Base-by-base conservation (phyloP, 2,888 invertebrate species). In the Ectemnius lituratus region DNA sequence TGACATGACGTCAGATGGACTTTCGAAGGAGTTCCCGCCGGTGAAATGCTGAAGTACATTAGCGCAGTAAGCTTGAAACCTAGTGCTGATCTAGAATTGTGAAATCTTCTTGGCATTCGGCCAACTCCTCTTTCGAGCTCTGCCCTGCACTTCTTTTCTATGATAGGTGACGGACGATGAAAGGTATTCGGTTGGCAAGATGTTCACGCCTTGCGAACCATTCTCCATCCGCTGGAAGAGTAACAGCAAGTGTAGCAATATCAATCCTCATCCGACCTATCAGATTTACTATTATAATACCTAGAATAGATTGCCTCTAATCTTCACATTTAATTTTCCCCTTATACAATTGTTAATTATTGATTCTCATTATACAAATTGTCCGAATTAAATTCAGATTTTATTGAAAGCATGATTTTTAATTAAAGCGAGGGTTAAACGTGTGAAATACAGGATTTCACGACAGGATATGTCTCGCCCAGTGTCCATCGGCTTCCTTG, bases 401-500 rank as follows among this genome's bases (percentile, higher is more conserved):
- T 37, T 37, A 23, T 2, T 23, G 23, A 3, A 3, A 3, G 2
- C 23, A 23, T 3, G 23, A 23, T 23, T 23, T 23, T 23, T 23
- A 23, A 1, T 23, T 23, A 23, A 23, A 23, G 23, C 23, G 4
- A 8, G 37, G 37, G 37, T 37, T 11, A 37, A 6, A 11, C 37
- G 37, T 37, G 37, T 2, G 37, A 37, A 37, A 37, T 37, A 2
- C 37, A 37, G 37, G 37, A 37, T 37, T 71, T 75, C 65, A 64
- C 61, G 75, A 70, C 67, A 75, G 70, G 57, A 61, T 61, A 61
- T 61, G 62, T 62, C 75, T 65, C 68, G 73, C 60, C 59, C 63
- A 59, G 58, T 67, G 78, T 73, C 59, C 69, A 67, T 67, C 18
- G 59, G 46, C 70, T 73, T 81, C 86, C 85, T 86, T 85, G 86